phyloP scores from a whole-genome alignment of 1,140 invertebrate genomes.

The Maconellicoccus hirsutus region DNA sequence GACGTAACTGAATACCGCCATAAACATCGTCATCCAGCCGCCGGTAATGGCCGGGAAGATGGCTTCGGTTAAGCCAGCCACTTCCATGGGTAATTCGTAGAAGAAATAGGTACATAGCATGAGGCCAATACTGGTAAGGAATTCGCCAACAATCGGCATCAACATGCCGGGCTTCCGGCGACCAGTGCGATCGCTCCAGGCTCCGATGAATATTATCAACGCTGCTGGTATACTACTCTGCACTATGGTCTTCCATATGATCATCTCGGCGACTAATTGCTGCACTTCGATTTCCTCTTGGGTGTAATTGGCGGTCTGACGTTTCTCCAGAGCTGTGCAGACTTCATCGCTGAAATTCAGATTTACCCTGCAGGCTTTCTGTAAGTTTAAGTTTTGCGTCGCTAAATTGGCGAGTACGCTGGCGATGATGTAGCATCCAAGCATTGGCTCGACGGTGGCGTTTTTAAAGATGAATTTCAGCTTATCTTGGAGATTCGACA shows the following conservation, averaged over 20 bases:
- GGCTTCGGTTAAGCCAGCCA: slow-evolving; percentile 57
- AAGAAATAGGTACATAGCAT: slow-evolving; percentile 68
- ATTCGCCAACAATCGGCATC: slow-evolving; percentile 65
- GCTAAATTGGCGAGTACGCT: slow-evolving; percentile 62
- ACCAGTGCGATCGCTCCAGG: slow-evolving; percentile 39
- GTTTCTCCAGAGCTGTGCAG: slow-evolving; percentile 54
- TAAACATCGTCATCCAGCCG: slow-evolving; percentile 77
- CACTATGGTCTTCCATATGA: slow-evolving; percentile 65
- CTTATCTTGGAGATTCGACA: slow-evolving; percentile 30
- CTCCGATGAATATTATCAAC: slow-evolving; percentile 61
- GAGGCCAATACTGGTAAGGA: slow-evolving; percentile 60
- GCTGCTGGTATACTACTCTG: slow-evolving; percentile 61
- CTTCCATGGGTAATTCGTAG: slow-evolving; percentile 51
- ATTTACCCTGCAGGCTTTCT: slow-evolving; percentile 73
- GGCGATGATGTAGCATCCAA: slow-evolving; percentile 66
- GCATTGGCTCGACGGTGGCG: slow-evolving; percentile 65
- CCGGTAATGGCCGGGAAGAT: slow-evolving; percentile 66
- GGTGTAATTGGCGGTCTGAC: slow-evolving; percentile 57
- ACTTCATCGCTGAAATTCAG: slow-evolving; percentile 53
- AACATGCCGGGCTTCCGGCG: slow-evolving; percentile 74
- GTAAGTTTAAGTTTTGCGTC: slow-evolving; percentile 67
- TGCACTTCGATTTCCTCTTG: slow-evolving; percentile 55
- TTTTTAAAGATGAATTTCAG: slow-evolving; percentile 38
- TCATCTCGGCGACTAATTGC: slow-evolving; percentile 60
- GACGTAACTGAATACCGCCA: slow-evolving; percentile 81